Conservation (phyloP, 2,888 invertebrate genomes). For the Cephus pygmeus region DNA sequence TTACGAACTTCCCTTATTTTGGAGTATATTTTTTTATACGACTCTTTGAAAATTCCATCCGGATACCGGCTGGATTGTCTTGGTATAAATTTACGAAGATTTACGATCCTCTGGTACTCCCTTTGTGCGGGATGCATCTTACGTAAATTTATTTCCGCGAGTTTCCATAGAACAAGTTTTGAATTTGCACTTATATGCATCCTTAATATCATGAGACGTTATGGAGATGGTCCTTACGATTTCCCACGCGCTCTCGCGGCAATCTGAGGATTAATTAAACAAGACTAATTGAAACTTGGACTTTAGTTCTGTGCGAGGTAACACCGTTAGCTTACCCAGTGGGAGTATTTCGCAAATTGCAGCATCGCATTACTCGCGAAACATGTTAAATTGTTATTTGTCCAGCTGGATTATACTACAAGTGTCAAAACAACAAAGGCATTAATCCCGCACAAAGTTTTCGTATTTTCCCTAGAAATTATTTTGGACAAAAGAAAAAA, state of each 20-base stretch:
- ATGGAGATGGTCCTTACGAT: neutral
- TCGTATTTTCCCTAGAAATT: neutral
- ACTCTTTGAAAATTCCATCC: neutral
- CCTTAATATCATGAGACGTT: neutral
- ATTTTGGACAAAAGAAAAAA: neutral
- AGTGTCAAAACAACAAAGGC: neutral
- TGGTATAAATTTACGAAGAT: neutral
- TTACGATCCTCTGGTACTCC: neutral
- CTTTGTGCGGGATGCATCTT: neutral
- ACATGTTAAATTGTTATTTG: neutral
- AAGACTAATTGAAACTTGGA: constrained; percentile 4
- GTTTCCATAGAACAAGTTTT: neutral
- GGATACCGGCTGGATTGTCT: neutral
- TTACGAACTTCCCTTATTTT: neutral
- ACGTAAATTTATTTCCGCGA: neutral
- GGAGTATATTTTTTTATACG: neutral
- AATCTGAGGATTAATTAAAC: neutral
- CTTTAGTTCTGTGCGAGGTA: neutral
- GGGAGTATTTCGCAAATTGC: neutral
- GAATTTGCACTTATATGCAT: neutral
- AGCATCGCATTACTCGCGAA: neutral
- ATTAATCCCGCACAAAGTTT: neutral
- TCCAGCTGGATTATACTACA: neutral
- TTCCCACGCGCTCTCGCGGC: neutral
- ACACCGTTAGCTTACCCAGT: neutral